A percentile compares a stretch with the other conserved stretches of the same genome.
phyloP scores from a whole-genome alignment of 2,797 vertebrate genomes.

The Catostomus latipinnis region DNA sequence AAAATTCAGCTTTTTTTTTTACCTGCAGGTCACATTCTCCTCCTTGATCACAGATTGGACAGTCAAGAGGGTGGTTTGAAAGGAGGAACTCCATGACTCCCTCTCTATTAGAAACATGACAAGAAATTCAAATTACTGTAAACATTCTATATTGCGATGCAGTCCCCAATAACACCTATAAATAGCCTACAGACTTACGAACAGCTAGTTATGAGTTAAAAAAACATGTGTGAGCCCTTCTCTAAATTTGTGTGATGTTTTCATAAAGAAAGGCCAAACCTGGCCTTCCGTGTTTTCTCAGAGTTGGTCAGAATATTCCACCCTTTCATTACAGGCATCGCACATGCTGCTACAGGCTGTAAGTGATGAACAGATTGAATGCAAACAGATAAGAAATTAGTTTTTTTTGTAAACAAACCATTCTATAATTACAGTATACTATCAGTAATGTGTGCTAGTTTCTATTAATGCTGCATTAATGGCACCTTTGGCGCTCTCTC shows the following conservation, averaged over 20 bases:
- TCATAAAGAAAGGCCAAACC: slow-evolving; percentile 73
- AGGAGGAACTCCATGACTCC: slow-evolving; percentile 98
- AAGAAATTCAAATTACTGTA: not conserved
- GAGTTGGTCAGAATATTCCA: slow-evolving; percentile 99
- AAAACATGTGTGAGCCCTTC: not conserved
- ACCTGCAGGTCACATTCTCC: slow-evolving; percentile 99
- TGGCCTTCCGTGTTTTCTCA: slow-evolving; percentile 96
- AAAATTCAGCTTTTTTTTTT: slow-evolving; percentile 34
- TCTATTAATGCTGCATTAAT: not conserved
- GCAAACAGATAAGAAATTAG: too few relatives aligned
- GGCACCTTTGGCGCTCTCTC: slow-evolving; percentile 86
- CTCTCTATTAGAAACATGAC: slow-evolving; percentile 79
- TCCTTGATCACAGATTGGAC: slow-evolving; percentile 98
- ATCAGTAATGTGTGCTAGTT: not conserved
- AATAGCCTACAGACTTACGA: not conserved
- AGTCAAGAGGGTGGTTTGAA: slow-evolving; percentile 97
- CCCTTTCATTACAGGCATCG: slow-evolving; percentile 99
- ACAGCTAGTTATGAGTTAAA: not conserved
- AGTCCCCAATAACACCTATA: too few relatives aligned
- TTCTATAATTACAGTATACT: not conserved
- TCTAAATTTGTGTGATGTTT: too few relatives aligned
- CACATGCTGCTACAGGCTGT: slow-evolving; percentile 96
- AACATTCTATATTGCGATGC: not conserved
- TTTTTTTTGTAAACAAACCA: not conserved
- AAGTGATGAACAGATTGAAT: slow-evolving; percentile 37